Conservation (phyloP, 2,113 vertebrate genomes). For the Phylloscopus trochiloides region DNA sequence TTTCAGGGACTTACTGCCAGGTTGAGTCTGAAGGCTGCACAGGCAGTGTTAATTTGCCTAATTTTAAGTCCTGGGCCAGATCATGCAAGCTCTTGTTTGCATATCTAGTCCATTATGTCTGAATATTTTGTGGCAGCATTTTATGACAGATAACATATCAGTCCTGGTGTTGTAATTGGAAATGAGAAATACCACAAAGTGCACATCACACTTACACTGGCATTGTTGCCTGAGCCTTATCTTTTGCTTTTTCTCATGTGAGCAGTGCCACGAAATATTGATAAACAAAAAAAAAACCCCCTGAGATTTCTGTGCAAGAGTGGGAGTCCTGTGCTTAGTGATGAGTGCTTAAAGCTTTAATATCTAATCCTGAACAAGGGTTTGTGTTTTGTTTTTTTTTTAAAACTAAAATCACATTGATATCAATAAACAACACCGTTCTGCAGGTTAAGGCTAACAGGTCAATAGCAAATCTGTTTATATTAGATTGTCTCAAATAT, state of each 20-base stretch:
- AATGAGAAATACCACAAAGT: background rate
- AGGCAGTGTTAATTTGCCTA: background rate
- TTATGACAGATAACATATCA: background rate
- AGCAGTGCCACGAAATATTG: background rate
- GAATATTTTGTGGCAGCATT: background rate
- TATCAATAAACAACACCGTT: background rate
- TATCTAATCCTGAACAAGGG: background rate
- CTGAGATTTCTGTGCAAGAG: background rate
- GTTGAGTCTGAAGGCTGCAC: background rate
- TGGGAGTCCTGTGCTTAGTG: background rate
- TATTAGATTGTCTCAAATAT: background rate
- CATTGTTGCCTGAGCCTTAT: background rate
- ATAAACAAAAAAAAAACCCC: fast-evolving
- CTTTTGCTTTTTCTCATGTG: background rate
- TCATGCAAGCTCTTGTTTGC: background rate
- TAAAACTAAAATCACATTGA: background rate
- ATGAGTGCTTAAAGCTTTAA: background rate
- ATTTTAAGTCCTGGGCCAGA: background rate
- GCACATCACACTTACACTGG: background rate
- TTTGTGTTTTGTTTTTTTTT: background rate
- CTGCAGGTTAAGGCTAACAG: background rate
- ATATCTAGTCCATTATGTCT: background rate
- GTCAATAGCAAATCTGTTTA: background rate
- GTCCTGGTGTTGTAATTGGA: background rate
- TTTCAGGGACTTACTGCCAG: background rate